Percentiles rank a stretch among this genome's conserved stretches.
Evolutionary conservation across 1,140 invertebrate genomes (phyloP).

Genomic region (Pogonognathellus flavescens): DNA sequence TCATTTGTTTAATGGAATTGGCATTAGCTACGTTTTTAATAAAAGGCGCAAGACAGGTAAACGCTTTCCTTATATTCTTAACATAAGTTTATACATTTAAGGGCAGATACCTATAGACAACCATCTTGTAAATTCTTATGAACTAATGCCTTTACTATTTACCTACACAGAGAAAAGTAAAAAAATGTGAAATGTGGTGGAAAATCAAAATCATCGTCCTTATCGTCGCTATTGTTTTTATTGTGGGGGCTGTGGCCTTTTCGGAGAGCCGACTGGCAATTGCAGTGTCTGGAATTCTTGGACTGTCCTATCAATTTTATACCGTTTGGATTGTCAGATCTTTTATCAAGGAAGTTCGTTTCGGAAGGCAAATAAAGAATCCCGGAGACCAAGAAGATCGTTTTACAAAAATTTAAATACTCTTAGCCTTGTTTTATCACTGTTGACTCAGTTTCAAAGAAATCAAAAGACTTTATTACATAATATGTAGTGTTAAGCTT

Average conservation of each 20-base stretch:
- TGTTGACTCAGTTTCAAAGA: constrained; percentile 15
- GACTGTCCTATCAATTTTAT: constrained; percentile 55
- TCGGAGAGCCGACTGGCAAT: constrained; percentile 28
- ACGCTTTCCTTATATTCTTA: too few relatives aligned
- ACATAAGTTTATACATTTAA: too few relatives aligned
- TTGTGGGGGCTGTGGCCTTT: constrained; percentile 21
- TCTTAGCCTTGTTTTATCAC: not conserved
- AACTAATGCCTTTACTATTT: not conserved
- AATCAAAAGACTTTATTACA: constrained; percentile 31
- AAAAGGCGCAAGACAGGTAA: constrained; percentile 54
- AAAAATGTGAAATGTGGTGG: constrained; percentile 54
- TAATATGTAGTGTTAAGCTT: not conserved
- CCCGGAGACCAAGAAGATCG: not conserved
- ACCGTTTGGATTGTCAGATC: constrained; percentile 51
- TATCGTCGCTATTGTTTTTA: constrained; percentile 1
- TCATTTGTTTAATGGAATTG: constrained; percentile 56
- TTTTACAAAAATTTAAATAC: constrained; percentile 16
- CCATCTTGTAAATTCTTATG: too few relatives aligned
- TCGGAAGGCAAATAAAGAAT: not conserved
- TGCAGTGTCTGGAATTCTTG: constrained; percentile 50
- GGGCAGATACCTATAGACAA: too few relatives aligned
- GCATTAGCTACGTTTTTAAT: constrained; percentile 54
- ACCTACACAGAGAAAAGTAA: constrained; percentile 3
- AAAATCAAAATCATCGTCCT: constrained; percentile 49
- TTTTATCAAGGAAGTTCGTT: constrained; percentile 46